Conservation (phyloP, 1,140 invertebrate species). For the Globodera ellingtonae region DNA sequence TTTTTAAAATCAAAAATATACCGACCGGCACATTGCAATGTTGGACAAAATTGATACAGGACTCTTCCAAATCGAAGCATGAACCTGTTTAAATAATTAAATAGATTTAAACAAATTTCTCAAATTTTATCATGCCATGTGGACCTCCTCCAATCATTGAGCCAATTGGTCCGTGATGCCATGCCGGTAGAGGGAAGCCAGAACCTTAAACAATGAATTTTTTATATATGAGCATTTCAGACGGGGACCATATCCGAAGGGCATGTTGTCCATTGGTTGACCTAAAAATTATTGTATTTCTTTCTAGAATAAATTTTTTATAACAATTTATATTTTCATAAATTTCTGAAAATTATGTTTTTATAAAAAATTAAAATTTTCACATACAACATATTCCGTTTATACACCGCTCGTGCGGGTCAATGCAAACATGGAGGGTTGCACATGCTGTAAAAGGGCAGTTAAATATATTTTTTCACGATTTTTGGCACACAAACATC, state of each 20-base stretch:
- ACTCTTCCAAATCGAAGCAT: constrained; percentile 9
- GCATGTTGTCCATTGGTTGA: not conserved
- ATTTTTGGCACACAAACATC: no score
- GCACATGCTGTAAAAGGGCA: not conserved
- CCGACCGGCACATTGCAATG: constrained; percentile 1
- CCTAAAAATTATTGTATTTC: not conserved
- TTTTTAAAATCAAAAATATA: no score
- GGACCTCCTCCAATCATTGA: not conserved
- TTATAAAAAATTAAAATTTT: not conserved
- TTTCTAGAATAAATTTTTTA: not conserved
- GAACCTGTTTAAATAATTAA: not conserved
- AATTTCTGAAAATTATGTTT: not conserved
- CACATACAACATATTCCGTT: constrained; percentile 8
- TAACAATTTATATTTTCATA: not conserved
- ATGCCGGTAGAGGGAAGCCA: not conserved
- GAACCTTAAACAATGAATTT: not conserved
- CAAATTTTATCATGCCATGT: not conserved
- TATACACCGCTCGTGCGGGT: not conserved
- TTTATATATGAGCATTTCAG: not conserved
- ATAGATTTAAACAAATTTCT: not conserved
- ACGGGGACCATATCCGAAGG: not conserved
- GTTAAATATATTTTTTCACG: not conserved
- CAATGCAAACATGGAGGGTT: constrained; percentile 4
- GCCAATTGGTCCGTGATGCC: not conserved
- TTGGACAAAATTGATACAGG: not conserved